Conservation (phyloP, 2,888 invertebrate species). For the Macrosiphum euphorbiae region DNA sequence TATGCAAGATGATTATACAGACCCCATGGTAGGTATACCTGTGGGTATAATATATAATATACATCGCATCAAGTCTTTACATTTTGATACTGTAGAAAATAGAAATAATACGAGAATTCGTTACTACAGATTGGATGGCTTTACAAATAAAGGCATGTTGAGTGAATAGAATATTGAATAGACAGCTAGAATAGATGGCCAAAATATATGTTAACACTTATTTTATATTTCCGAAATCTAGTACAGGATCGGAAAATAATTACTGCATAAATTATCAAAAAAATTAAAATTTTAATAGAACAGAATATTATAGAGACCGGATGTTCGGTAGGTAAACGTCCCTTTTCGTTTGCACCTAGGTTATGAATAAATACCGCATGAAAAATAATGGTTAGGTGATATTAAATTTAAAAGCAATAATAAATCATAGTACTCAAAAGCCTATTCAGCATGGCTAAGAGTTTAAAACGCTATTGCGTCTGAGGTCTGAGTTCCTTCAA, state of each 20-base stretch:
- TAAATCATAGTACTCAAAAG: background rate
- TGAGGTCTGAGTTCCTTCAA: background rate
- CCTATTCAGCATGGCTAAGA: background rate
- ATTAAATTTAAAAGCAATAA: background rate
- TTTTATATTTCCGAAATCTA: background rate
- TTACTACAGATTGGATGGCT: background rate
- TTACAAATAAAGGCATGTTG: background rate
- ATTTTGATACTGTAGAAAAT: background rate
- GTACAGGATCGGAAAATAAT: background rate
- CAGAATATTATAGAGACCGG: background rate
- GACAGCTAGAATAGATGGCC: background rate
- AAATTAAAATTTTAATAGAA: background rate
- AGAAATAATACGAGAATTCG: background rate
- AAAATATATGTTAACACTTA: background rate
- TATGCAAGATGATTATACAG: background rate
- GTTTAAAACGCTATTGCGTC: background rate
- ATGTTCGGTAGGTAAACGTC: background rate
- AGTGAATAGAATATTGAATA: background rate
- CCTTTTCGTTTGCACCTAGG: background rate
- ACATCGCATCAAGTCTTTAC: background rate
- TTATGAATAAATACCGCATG: background rate
- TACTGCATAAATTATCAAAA: background rate
- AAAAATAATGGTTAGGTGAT: background rate
- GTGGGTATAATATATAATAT: background rate
- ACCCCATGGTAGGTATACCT: background rate